Evolutionary conservation across 2,797 vertebrate genomes (phyloP), one percentile per base, ranked within the genome.

Genomic region (Ispidina picta): DNA sequence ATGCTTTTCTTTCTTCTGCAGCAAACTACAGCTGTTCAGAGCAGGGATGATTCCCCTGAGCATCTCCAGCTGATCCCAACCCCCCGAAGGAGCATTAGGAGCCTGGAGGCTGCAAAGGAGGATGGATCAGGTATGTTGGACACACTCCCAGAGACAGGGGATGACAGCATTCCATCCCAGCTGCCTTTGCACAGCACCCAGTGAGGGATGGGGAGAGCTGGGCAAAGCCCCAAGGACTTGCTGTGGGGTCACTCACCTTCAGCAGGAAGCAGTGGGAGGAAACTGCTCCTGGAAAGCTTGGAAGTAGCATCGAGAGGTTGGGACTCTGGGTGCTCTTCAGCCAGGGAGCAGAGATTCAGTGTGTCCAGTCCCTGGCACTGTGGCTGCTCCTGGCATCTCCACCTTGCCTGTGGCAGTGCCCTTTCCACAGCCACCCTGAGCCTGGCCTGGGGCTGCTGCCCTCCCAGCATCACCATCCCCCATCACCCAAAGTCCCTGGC

Each of bases 401-500:
- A 6, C 49, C 73, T 49, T 55, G 86, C 5, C 7, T 6, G 0
- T 13, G 25, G 10, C 15, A 20, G 1, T 62, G 33, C 63, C 51
- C 52, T 78, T 68, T 17, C 20, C 59, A 22, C 22, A 6, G 6
- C 12, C 56, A 8, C 6, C 1, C 55, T 10, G 21, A 29, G 26
- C 54, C 44, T 12, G 49, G 31, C 31, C 41, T 0, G 3, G 59
- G 33, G n/a, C 31, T 31, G 33, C 28, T 33, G 44, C 86, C 51
- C 6, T 1, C 6, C 3, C 7, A 3, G 22, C 13, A 3, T n/a
- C 17, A 0, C 44, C 63, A 58, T 39, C 60, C 39, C 41, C 1
- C 1, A 0, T 5, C 10, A 39, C 43, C 26, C 19, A 0, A 8
- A 39, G 8, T 4, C 10, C 1, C 59, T 23, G 5, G 48, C 56